These are phyloP conservation scores for Oncopeltus fasciatus DNA, from an alignment of 1,140 invertebrate species.

Conservation along the genomic window DNA sequence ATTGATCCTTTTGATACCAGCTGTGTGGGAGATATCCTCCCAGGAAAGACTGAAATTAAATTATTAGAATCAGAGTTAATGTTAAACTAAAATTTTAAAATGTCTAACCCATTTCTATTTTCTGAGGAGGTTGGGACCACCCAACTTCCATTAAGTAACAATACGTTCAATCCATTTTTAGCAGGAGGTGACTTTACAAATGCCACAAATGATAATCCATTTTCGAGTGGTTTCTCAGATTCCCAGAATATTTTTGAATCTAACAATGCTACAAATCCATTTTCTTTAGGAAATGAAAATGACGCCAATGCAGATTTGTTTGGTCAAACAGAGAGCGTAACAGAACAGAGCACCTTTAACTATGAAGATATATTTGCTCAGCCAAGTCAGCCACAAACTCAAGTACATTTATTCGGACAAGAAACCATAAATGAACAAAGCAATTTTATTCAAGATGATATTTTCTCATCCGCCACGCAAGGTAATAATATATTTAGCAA, in stretches of 20 bases:
- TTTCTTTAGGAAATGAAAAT: slow-evolving; percentile 35
- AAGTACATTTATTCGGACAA: not conserved
- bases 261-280: slow-evolving; percentile 37
- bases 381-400: not conserved
- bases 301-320: slow-evolving; percentile 21
- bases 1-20: slow-evolving; percentile 74
- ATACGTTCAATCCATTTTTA: slow-evolving; percentile 57
- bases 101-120: slow-evolving; percentile 60
- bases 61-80: slow-evolving; percentile 51
- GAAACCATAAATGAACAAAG: not conserved
- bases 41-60: slow-evolving; percentile 57
- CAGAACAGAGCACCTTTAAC: slow-evolving; percentile 6
- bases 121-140: slow-evolving; percentile 37
- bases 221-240: slow-evolving; percentile 28
- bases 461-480: slow-evolving; percentile 10
- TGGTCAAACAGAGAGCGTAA: not conserved
- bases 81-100: slow-evolving; percentile 15
- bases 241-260: slow-evolving; percentile 20
- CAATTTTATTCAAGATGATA: slow-evolving; percentile 9
- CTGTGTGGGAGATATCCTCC: slow-evolving; percentile 48
- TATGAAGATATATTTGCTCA: slow-evolving; percentile 23
- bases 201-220: slow-evolving; percentile 39
- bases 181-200: slow-evolving; percentile 37
- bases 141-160: slow-evolving; percentile 19
- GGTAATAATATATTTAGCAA: not conserved